Evolutionary conservation across 2,888 invertebrate genomes (phyloP).

Genomic region (Heterodera filipjevi): DNA sequence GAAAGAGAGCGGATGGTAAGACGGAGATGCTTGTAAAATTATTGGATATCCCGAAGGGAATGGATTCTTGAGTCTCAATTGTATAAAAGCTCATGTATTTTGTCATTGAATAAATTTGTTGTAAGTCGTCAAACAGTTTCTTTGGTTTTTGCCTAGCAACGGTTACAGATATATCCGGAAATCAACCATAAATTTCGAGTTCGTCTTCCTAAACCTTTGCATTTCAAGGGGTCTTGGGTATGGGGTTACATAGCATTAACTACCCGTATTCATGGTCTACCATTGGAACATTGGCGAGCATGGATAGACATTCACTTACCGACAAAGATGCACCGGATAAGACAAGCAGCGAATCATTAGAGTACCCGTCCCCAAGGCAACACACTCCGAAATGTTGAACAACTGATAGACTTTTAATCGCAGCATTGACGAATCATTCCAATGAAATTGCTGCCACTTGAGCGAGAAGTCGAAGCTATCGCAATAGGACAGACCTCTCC

Average conservation of each 20-base stretch:
- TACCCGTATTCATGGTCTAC: constrained; percentile 2
- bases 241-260: constrained; percentile 21
- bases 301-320: constrained; percentile 11
- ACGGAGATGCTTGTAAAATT: constrained; percentile 12
- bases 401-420: not conserved
- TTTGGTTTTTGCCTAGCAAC: constrained; percentile 18
- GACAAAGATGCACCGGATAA: not conserved
- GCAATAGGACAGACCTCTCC: no score
- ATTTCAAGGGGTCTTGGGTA: constrained; percentile 18
- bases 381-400: not conserved
- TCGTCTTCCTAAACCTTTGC: constrained; percentile 20
- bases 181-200: constrained; percentile 24
- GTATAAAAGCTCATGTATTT: not conserved
- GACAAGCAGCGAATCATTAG: not conserved
- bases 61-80: constrained; percentile 16
- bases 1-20: not conserved
- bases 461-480: not conserved
- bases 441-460: not conserved
- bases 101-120: not conserved
- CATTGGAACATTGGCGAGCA: constrained; percentile 12
- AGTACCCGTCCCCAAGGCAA: not conserved
- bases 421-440: not conserved
- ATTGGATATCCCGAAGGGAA: constrained; percentile 18
- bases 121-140: constrained; percentile 5
- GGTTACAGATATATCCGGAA: constrained; percentile 1